Evolutionary conservation across 2,113 vertebrate genomes (phyloP).

Genomic region (Leucopternis melanops): DNA sequence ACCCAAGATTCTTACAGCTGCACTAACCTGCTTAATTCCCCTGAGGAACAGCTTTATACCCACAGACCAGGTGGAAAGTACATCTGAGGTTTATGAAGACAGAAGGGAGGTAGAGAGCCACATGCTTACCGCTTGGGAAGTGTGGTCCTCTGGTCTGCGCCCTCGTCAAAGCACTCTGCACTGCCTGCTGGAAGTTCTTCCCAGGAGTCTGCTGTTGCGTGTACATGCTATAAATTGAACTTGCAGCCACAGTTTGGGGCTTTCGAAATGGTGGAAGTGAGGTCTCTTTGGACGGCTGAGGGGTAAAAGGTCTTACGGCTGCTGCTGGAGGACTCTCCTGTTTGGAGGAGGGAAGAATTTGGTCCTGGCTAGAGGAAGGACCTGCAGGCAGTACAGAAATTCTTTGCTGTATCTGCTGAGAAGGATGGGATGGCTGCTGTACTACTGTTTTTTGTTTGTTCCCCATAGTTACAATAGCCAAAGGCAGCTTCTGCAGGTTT

Average conservation of each 20-base stretch:
- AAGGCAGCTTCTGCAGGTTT: constrained; percentile 69
- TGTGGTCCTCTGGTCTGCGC: constrained; percentile 75
- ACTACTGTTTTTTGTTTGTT: constrained; percentile 75
- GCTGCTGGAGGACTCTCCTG: constrained; percentile 90
- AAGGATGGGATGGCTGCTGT: constrained; percentile 61
- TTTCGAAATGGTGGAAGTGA: constrained; percentile 76
- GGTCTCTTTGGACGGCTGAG: constrained; percentile 85
- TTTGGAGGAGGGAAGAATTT: constrained; percentile 80
- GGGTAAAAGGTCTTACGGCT: constrained; percentile 90
- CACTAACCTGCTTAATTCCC: background rate
- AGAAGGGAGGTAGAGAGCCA: background rate
- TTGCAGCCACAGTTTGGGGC: constrained; percentile 85
- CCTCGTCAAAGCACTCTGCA: constrained; percentile 78
- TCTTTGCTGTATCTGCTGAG: constrained; percentile 66
- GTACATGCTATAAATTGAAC: constrained; percentile 98
- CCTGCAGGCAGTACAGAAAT: constrained; percentile 29
- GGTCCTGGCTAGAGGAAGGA: constrained; percentile 73
- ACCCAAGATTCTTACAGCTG: background rate
- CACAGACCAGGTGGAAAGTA: background rate
- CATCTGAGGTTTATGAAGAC: background rate
- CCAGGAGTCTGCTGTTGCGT: constrained; percentile 82
- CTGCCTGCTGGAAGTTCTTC: constrained; percentile 79
- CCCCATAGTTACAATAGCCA: constrained; percentile 70
- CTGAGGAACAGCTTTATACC: background rate
- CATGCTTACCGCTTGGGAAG: constrained; percentile 82